Percentiles rank a stretch among this genome's conserved stretches.
These are phyloP conservation scores for Pachyseris speciosa DNA, from an alignment of 64 coral and sea anemone genomes.

Conservation along the genomic window DNA sequence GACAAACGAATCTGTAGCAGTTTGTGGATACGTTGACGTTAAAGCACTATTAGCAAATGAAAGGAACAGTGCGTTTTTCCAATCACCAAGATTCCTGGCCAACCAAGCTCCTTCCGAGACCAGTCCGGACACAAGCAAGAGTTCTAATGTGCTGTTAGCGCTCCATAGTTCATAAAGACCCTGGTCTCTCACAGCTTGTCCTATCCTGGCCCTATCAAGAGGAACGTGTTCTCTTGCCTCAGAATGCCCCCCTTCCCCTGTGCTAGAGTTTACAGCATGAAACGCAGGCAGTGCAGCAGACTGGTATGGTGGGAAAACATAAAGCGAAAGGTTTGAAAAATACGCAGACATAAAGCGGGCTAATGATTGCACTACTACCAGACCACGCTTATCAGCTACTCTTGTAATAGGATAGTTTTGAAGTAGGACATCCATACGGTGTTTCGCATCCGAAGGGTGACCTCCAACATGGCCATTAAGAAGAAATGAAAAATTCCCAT, in stretches of 20 bases:
- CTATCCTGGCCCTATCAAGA: conserved; percentile 70
- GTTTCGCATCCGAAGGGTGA: conserved; percentile 38
- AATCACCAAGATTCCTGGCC: conserved; percentile 84
- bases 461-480: conserved; percentile 6
- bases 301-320: conserved; percentile 72
- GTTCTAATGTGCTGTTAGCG: conserved; percentile 80
- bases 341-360: conserved; percentile 92
- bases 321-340: conserved; percentile 94
- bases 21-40: neutral
- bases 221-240: conserved; percentile 55
- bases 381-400: conserved; percentile 70
- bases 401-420: conserved; percentile 86
- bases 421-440: conserved; percentile 55
- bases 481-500: conserved; percentile 51
- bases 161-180: conserved; percentile 83
- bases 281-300: conserved; percentile 68
- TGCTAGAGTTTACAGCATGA: neutral
- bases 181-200: conserved; percentile 78
- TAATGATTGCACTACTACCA: conserved; percentile 80
- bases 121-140: conserved; percentile 83
- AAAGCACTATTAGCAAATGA: conserved; percentile 55
- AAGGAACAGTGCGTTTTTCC: conserved; percentile 89
- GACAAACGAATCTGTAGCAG: neutral
- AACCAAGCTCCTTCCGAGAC: conserved; percentile 86
- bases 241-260: conserved; percentile 17